phyloP scores from a whole-genome alignment of 2,797 vertebrate genomes.

The Pangasius krempfi region DNA sequence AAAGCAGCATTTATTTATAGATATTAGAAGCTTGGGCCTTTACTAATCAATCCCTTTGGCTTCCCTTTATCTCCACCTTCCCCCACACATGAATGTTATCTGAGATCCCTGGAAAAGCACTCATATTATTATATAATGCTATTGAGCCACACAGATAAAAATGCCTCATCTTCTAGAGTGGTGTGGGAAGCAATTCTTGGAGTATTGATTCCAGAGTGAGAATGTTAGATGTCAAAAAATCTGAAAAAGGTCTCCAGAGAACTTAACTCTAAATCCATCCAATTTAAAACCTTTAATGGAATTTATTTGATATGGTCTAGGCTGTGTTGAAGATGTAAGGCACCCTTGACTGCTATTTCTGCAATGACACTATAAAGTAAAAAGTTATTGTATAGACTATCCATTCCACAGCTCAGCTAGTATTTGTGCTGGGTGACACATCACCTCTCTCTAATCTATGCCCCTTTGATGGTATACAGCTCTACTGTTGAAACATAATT shows the following conservation, averaged over 20 bases:
- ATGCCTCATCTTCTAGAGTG: slow-evolving; percentile 20
- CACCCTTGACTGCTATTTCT: background rate
- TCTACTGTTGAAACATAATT: background rate
- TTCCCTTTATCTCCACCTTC: background rate
- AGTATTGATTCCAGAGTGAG: background rate
- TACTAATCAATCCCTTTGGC: background rate
- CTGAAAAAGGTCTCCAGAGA: slow-evolving; percentile 2
- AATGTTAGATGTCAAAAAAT: slow-evolving; percentile 20
- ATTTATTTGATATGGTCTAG: background rate
- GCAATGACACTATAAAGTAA: background rate
- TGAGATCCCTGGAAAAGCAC: slow-evolving; percentile 14
- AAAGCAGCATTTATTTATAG: background rate
- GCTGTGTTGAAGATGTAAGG: slow-evolving; percentile 1
- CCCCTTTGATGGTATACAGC: background rate
- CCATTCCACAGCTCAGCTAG: background rate
- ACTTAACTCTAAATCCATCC: background rate
- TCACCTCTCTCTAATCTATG: background rate
- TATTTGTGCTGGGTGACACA: background rate
- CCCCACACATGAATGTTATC: background rate
- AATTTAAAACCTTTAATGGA: slow-evolving; percentile 12
- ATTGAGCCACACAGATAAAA: slow-evolving; percentile 11
- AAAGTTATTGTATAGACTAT: slow-evolving; percentile 3
- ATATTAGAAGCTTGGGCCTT: background rate
- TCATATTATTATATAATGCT: slow-evolving; percentile 5
- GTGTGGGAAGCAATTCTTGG: slow-evolving; percentile 3